These are phyloP conservation scores for Dasyurus viverrinus DNA, from an alignment of 2,113 vertebrate species.

Conservation along the genomic window DNA sequence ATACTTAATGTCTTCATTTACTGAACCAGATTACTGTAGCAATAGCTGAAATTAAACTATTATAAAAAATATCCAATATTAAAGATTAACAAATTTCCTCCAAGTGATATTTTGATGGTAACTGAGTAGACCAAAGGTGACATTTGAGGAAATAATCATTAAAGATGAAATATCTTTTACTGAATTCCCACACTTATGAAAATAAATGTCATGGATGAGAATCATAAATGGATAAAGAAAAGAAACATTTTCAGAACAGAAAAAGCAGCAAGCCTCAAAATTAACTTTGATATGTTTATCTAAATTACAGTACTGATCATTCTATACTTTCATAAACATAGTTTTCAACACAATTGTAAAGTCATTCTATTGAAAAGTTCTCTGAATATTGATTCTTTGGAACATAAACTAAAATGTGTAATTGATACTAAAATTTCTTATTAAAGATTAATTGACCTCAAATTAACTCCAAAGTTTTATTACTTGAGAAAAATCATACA, in stretches of 20 bases:
- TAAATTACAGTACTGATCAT: not conserved
- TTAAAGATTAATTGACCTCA: not conserved
- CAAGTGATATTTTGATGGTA: not conserved
- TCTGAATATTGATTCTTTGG: not conserved
- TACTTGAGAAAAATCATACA: not conserved
- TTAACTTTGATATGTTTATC: not conserved
- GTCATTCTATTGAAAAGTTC: not conserved
- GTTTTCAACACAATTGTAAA: not conserved
- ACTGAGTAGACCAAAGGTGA: not conserved
- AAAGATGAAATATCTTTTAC: not conserved
- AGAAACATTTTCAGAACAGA: not conserved
- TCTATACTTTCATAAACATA: not conserved
- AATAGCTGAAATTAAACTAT: not conserved
- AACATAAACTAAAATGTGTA: not conserved
- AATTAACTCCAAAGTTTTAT: not conserved
- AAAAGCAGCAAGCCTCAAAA: not conserved
- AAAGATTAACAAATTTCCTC: not conserved
- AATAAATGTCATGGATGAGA: not conserved
- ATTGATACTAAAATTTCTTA: not conserved
- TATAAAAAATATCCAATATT: not conserved
- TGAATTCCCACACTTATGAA: not conserved
- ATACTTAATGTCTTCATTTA: not conserved
- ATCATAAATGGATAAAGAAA: not conserved
- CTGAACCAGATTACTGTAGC: not conserved
- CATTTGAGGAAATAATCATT: not conserved